Conservation (phyloP, 2,797 vertebrate species). For the Eulemur mongoz region DNA sequence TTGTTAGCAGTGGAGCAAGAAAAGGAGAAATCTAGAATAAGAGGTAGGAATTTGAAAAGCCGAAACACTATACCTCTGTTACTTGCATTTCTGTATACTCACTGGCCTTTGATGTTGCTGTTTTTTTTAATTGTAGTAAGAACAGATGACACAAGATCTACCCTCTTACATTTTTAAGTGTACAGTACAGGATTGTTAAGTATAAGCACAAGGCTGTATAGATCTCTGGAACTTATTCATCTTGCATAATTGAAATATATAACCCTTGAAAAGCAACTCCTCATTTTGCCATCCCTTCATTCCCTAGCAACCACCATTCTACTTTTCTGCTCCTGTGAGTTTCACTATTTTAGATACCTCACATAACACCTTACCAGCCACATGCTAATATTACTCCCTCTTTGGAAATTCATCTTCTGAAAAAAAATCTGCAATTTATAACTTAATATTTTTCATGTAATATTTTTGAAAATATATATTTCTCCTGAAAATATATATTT, state of each 20-base stretch:
- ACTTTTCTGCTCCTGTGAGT: background rate
- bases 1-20: background rate
- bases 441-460: background rate
- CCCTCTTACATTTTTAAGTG: background rate
- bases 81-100: background rate
- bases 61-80: background rate
- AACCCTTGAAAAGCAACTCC: background rate
- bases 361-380: background rate
- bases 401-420: background rate
- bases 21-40: background rate
- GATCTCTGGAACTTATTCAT: background rate
- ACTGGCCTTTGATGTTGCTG: background rate
- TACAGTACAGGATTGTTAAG: background rate
- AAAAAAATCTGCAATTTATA: background rate
- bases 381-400: background rate
- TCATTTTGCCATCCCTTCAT: fast-evolving
- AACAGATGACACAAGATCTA: background rate
- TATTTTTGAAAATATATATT: background rate
- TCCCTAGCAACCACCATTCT: too few species aligned
- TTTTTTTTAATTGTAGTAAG: background rate
- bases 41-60: background rate
- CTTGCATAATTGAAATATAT: background rate
- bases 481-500: too few species aligned
- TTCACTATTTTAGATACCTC: background rate
- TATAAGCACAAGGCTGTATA: background rate